Base-by-base conservation (phyloP, 2,797 vertebrate species). In the Sebastes matsubarae region DNA sequence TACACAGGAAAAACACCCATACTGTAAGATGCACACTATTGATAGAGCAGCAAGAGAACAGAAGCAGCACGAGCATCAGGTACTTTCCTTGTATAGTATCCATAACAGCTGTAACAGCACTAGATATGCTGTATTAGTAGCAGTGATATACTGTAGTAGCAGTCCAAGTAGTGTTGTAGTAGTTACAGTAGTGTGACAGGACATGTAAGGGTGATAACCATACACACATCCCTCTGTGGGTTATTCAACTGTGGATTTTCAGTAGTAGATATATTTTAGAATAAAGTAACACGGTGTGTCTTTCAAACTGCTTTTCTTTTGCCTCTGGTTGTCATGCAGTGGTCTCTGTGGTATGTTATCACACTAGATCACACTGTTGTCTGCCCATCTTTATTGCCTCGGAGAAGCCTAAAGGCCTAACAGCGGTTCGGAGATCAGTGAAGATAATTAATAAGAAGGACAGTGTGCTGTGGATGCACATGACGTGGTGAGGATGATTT, bases 311-410 rank as follows among this genome's bases (percentile, higher is more conserved):
- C 38, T 30, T 34, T n/a, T 50, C 24, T 71, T 22, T 74, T 68
- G 57, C 57, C 50, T 38, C 60, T 54, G 74, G 68, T 73, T 32
- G 46, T 77, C 64, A 70, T 50, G 72, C 68, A 76, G 25, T 16
- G 52, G 38, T 64, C 38, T 59, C 61, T 57, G 12, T 38, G 64
- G 60, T 22, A 52, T 46, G 20, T 70, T 29, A 69, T 77, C 38
- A 69, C 50, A 75, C 67, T 38, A 52, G 55, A 42, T 58, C 38
- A 64, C 83, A 71, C 55, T 72, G 68, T 68, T 83, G 54, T 69
- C 16, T 46, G 30, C 32, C 29, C 42, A 6, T 63, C 73, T 66
- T 30, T 20, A 61, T 16, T 63, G 75, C 65, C 61, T 71, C 5
- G 38, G 64, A 77, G 8, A 77, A 71, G 12, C 27, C 52, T 16